phyloP scores from a whole-genome alignment of 2,797 vertebrate genomes.

The Acrossocheilus wenchowensis region DNA sequence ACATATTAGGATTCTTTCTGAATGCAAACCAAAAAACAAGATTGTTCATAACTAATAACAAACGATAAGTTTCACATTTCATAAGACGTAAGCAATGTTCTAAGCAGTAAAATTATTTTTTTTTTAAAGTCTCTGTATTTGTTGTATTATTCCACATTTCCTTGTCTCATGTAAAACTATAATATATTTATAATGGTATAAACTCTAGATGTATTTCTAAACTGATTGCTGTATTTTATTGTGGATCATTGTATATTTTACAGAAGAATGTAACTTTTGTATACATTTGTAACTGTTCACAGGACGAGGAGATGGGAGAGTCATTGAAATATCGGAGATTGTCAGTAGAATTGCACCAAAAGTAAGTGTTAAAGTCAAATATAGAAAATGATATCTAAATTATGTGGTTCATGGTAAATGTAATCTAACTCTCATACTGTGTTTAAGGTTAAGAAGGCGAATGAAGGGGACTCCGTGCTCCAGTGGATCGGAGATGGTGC shows the following conservation, averaged over 20 bases:
- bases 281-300: slow-evolving; percentile 6
- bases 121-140: not conserved
- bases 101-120: not conserved
- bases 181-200: not conserved
- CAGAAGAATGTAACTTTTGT: not conserved
- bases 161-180: not conserved
- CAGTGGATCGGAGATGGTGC: slow-evolving; percentile 90
- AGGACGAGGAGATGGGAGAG: slow-evolving; percentile 58
- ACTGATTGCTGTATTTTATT: not conserved
- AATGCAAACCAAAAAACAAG: not conserved
- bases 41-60: not conserved
- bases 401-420: not conserved
- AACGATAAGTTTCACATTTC: not conserved
- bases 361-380: slow-evolving; percentile 63
- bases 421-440: slow-evolving; percentile 8
- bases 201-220: not conserved
- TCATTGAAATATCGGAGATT: slow-evolving; percentile 81
- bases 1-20: not conserved
- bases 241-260: not conserved
- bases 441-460: slow-evolving; percentile 80
- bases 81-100: not conserved
- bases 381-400: not conserved
- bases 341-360: slow-evolving; percentile 80
- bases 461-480: slow-evolving; percentile 78
- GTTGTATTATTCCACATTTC: not conserved